Percentiles rank a stretch among this genome's conserved stretches.
Evolutionary conservation across 1,140 invertebrate genomes (phyloP).

Genomic region (Lordiphosa clarofinis): DNA sequence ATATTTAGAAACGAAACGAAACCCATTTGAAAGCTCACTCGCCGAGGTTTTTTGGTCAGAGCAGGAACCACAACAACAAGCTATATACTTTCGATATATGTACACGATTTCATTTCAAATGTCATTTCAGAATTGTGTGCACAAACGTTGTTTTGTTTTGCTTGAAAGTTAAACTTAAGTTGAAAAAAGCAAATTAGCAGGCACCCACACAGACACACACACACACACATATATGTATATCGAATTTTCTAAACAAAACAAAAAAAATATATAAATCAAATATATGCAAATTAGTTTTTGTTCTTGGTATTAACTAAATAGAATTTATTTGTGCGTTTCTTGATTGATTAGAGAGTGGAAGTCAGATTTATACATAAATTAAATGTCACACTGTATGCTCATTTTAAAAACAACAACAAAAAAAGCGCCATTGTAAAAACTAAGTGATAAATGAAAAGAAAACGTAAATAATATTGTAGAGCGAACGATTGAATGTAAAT

Average conservation of each 20-base stretch:
- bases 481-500: constrained; percentile 26
- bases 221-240: constrained; percentile 27
- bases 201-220: constrained; percentile 20
- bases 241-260: constrained; percentile 21
- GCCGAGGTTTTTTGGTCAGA: constrained; percentile 55
- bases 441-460: constrained; percentile 67
- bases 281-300: constrained; percentile 59
- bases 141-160: constrained; percentile 41
- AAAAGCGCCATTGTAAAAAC: constrained; percentile 78
- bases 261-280: constrained; percentile 26
- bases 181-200: constrained; percentile 41
- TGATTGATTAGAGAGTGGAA: constrained; percentile 22
- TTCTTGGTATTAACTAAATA: constrained; percentile 48
- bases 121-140: too few relatives aligned
- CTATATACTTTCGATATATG: constrained; percentile 5
- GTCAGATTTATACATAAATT: constrained; percentile 32
- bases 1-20: constrained; percentile 38
- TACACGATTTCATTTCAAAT: constrained; percentile 8
- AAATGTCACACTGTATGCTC: constrained; percentile 44
- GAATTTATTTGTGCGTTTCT: constrained; percentile 59
- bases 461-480: constrained; percentile 60
- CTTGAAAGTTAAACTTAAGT: constrained; percentile 66
- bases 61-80: not conserved
- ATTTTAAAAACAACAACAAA: constrained; percentile 47
- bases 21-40: constrained; percentile 56